Evolutionary conservation across 2,797 vertebrate genomes (phyloP), one percentile per base, ranked within the genome.

Genomic region (Microchirus variegatus): DNA sequence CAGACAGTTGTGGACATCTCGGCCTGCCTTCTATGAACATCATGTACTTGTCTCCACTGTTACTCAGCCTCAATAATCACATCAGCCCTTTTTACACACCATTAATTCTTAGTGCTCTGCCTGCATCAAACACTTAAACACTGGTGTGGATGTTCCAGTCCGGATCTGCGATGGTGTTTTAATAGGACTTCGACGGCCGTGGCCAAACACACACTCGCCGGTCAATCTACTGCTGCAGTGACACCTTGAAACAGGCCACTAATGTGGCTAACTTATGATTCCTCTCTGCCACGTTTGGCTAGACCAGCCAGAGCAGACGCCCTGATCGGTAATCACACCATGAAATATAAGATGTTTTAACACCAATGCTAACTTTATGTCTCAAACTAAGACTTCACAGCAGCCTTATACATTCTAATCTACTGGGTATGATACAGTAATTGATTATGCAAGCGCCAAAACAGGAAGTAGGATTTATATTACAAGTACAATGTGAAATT

Each of bases 31-130:
- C 76, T 78, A 35, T 35, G 48, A 73, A 18, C 41, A 70, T 44
- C 58, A 48, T 9, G 60, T 56, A 16, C 44, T 73, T 19, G 16
- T 16, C 35, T 70, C 19, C 17, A 26, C 57, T 41, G 66, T 63
- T 37, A 17, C 59, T 73, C 48, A 60, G 61, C 52, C 58, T 49
- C 6, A 43, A 82, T 72, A 64, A 77, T 70, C 56, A 48, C 62
- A 57, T 48, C 26, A 47, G 46, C 55, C 46, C 50, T 64, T 59
- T 71, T 61, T 49, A 56, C 61, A 72, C 60, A 44, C 50, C 64
- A 67, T 75, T 58, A 78, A 69, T 11, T 53, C 44, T 55, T 26
- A 31, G 45, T 53, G 38, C 64, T 53, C 54, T n/a, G 58, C 16
- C 44, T 10, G 42, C 63, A 49, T 57, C 42, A 26, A 55, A 49